Conservation (phyloP, 2,797 vertebrate species). For the Threskiornis aethiopicus region DNA sequence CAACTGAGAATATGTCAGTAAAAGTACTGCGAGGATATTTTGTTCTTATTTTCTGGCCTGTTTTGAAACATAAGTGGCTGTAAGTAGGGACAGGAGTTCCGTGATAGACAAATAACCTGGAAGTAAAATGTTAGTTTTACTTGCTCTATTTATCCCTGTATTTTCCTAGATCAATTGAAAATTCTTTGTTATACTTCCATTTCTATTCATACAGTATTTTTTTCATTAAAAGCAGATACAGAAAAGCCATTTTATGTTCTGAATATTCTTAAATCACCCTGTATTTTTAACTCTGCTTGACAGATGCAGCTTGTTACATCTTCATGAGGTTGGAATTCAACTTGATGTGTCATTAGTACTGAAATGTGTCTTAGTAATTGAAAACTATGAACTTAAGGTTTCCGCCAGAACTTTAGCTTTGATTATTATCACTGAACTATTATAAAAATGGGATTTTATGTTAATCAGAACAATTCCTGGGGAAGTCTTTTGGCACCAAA, state of each 20-base stretch:
- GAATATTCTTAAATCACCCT: background rate
- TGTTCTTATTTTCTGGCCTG: background rate
- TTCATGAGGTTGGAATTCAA: background rate
- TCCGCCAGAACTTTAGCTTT: background rate
- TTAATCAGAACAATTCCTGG: background rate
- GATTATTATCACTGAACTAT: background rate
- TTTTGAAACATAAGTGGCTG: constrained; percentile 11
- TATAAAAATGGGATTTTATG: background rate
- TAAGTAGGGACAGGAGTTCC: background rate
- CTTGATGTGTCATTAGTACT: background rate
- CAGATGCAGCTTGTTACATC: background rate
- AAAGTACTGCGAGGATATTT: background rate
- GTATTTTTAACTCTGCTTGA: background rate
- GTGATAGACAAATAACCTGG: background rate
- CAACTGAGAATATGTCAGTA: background rate
- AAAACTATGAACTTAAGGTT: background rate
- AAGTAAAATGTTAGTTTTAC: constrained; percentile 15
- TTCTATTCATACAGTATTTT: constrained; percentile 73
- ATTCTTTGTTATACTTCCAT: constrained; percentile 69
- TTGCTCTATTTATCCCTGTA: constrained; percentile 36
- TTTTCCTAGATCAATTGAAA: constrained; percentile 44
- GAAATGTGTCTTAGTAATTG: background rate
- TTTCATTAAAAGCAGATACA: constrained; percentile 74
- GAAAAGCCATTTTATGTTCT: constrained; percentile 23
- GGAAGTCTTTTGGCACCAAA: background rate